Conservation (phyloP, 2,888 invertebrate genomes). For the Drosophila paranaensis region DNA sequence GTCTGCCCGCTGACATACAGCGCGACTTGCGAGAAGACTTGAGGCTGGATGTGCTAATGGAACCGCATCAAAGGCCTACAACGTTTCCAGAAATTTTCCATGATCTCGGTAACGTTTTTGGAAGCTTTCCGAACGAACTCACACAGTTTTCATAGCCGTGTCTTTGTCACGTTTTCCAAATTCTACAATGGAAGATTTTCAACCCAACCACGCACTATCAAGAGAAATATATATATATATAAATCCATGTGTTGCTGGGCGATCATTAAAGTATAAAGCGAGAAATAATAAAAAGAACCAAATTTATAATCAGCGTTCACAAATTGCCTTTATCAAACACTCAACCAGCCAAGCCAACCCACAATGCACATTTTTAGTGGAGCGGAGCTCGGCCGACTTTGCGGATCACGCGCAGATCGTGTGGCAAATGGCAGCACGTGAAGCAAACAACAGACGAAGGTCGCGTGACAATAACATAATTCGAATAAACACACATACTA, state of each 20-base stretch:
- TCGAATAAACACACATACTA: constrained; percentile 6
- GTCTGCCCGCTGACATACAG: not conserved
- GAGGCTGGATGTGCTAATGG: constrained; percentile 57
- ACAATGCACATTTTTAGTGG: constrained; percentile 34
- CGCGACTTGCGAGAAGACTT: not conserved
- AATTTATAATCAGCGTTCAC: constrained; percentile 39
- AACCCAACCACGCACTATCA: constrained; percentile 14
- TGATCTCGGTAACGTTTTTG: constrained; percentile 43
- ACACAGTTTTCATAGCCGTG: constrained; percentile 1
- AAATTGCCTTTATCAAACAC: constrained; percentile 56
- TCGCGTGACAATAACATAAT: constrained; percentile 75
- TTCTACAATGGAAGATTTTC: constrained; percentile 64
- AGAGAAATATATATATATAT: not conserved
- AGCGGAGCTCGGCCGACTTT: constrained; percentile 47
- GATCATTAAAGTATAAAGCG: constrained; percentile 31
- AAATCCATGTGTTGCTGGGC: constrained; percentile 33
- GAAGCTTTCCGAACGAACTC: constrained; percentile 55
- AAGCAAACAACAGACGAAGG: constrained; percentile 56
- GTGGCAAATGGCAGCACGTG: constrained; percentile 64
- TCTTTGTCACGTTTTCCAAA: constrained; percentile 61
- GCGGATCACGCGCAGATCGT: constrained; percentile 66
- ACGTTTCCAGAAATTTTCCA: constrained; percentile 57
- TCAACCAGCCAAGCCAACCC: constrained; percentile 20
- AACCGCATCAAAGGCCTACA: constrained; percentile 19
- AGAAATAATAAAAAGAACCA: constrained; percentile 8